These are phyloP conservation scores for Apomyelois bistriatella DNA, from an alignment of 2,888 invertebrate species.

Conservation along the genomic window DNA sequence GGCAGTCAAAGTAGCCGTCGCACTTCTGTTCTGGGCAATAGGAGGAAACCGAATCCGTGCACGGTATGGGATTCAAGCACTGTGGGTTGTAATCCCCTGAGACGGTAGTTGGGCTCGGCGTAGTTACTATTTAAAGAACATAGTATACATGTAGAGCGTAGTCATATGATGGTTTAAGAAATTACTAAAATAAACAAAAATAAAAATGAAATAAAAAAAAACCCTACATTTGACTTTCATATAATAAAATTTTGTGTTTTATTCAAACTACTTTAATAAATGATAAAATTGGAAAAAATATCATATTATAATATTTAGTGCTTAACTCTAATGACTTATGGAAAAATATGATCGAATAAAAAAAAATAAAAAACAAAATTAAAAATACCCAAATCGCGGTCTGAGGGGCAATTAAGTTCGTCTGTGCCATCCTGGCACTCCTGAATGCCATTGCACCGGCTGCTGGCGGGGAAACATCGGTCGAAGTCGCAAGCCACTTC, in stretches of 20 bases:
- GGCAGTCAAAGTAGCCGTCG: neutral
- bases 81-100: slow-evolving; percentile 7
- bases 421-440: slow-evolving; percentile 74
- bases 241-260: too few species aligned
- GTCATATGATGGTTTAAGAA: too few species aligned
- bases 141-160: too few species aligned
- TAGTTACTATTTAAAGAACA: slow-evolving; percentile 10
- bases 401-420: slow-evolving; percentile 40
- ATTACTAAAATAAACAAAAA: neutral
- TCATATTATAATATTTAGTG: too few species aligned
- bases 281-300: too few species aligned
- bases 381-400: slow-evolving; percentile 26
- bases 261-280: too few species aligned
- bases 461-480: slow-evolving; percentile 65
- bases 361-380: slow-evolving; percentile 17
- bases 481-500: slow-evolving; percentile 76
- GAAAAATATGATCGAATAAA: slow-evolving; percentile 14
- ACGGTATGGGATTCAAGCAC: slow-evolving; percentile 10
- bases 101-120: neutral
- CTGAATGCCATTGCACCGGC: slow-evolving; percentile 58
- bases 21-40: neutral
- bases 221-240: too few species aligned
- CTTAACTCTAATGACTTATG: too few species aligned
- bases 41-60: slow-evolving; percentile 14
- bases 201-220: slow-evolving; percentile 19